phyloP scores from a whole-genome alignment of 2,797 vertebrate genomes.

The Decapterus maruadsi region DNA sequence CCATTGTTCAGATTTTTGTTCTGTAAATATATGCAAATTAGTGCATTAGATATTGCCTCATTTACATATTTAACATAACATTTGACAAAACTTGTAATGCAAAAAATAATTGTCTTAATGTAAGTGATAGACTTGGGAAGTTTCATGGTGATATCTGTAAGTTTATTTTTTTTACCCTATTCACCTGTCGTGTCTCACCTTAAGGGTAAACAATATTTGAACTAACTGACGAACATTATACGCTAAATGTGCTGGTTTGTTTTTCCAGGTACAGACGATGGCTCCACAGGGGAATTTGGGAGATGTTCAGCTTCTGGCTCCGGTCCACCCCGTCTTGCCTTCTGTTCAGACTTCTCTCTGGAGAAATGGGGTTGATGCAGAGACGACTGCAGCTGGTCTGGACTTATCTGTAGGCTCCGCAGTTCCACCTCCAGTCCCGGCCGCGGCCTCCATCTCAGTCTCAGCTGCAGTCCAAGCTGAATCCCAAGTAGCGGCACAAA shows the following conservation, averaged over 20 bases:
- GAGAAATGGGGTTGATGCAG: constrained; percentile 66
- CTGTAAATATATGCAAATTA: too few species aligned
- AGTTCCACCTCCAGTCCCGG: constrained; percentile 33
- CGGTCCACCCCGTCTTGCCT: constrained; percentile 54
- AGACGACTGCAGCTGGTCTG: constrained; percentile 41
- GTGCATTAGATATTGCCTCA: too few species aligned
- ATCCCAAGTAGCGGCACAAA: constrained; percentile 58
- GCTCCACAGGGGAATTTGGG: constrained; percentile 55
- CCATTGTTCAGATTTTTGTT: too few species aligned
- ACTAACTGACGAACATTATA: constrained; percentile 17
- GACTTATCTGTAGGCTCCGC: constrained; percentile 44
- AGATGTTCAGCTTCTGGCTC: constrained; percentile 64
- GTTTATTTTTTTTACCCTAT: too few species aligned
- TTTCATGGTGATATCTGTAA: too few species aligned
- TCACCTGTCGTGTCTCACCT: too few species aligned
- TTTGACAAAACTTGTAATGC: too few species aligned
- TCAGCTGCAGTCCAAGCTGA: constrained; percentile 47
- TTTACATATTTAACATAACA: too few species aligned
- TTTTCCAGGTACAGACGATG: constrained; percentile 57
- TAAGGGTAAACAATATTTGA: too few species aligned
- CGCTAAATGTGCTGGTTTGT: constrained; percentile 19
- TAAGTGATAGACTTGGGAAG: too few species aligned
- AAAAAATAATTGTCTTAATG: too few species aligned
- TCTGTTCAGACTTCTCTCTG: constrained; percentile 66
- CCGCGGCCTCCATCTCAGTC: constrained; percentile 39